A percentile compares a stretch with the other conserved stretches of the same genome.
Evolutionary conservation across 2,888 invertebrate genomes (phyloP).

Genomic region (Timema cristinae): DNA sequence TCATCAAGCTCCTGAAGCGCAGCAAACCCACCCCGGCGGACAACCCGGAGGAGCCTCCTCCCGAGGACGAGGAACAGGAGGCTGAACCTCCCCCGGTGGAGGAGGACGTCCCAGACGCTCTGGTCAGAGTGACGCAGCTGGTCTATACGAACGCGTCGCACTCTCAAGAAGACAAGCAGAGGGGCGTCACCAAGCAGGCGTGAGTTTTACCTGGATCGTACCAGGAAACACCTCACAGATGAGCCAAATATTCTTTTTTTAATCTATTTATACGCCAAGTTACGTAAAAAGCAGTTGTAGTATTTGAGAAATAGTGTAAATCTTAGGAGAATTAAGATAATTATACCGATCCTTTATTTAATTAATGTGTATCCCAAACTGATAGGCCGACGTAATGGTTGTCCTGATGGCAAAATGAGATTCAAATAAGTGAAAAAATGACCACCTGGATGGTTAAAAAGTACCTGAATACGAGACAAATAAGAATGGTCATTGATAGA

Average conservation of each 20-base stretch:
- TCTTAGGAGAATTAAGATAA: too few species aligned
- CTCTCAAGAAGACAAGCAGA: slow-evolving; percentile 34
- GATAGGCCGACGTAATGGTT: too few species aligned
- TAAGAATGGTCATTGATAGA: too few species aligned
- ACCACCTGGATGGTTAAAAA: too few species aligned
- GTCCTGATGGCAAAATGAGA: too few species aligned
- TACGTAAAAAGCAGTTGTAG: too few species aligned
- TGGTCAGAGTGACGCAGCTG: slow-evolving; percentile 16
- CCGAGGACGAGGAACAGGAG: not conserved
- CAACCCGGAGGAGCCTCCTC: not conserved
- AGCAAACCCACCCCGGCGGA: not conserved
- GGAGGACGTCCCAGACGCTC: not conserved
- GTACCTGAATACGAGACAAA: too few species aligned
- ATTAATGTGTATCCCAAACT: too few species aligned
- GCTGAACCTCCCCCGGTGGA: not conserved
- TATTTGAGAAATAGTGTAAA: too few species aligned
- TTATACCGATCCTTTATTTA: too few species aligned
- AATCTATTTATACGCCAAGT: too few species aligned
- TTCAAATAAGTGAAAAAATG: too few species aligned
- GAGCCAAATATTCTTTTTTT: not conserved
- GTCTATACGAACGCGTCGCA: slow-evolving; percentile 36
- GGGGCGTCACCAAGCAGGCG: not conserved
- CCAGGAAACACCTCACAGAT: not conserved
- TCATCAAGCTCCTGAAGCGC: not conserved
- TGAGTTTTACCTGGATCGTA: not conserved